Evolutionary conservation across 2,888 invertebrate species (phyloP).

Genomic region (Callyntrura guangdongensis): DNA sequence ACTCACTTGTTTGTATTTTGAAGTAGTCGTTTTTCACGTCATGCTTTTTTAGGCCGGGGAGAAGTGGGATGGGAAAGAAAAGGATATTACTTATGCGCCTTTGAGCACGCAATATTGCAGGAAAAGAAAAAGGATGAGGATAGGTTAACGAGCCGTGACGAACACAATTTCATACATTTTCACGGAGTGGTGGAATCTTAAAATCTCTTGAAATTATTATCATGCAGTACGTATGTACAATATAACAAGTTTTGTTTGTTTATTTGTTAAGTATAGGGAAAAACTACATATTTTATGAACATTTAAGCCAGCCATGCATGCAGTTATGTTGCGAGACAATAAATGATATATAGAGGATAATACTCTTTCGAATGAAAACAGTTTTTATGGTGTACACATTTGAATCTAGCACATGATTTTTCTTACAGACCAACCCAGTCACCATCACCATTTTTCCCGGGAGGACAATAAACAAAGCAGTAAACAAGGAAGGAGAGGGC

Average conservation of each 20-base stretch:
- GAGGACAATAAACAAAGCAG: slow-evolving; percentile 35
- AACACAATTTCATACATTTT: not conserved
- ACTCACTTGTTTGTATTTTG: not conserved
- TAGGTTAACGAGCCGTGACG: slow-evolving; percentile 21
- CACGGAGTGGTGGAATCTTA: not conserved
- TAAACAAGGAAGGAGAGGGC: slow-evolving; percentile 1
- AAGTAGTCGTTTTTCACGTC: not conserved
- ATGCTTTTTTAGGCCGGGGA: not conserved
- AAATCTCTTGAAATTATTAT: slow-evolving; percentile 10
- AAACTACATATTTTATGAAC: not conserved
- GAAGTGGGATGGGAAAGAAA: not conserved
- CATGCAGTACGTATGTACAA: no score
- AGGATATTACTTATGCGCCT: slow-evolving; percentile 10
- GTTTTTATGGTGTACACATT: not conserved
- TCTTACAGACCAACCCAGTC: slow-evolving; percentile 60
- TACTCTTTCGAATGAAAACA: not conserved
- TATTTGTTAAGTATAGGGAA: not conserved
- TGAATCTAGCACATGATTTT: not conserved
- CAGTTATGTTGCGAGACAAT: not conserved
- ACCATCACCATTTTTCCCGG: slow-evolving; percentile 38
- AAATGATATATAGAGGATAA: not conserved
- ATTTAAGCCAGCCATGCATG: not conserved
- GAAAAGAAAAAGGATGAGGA: slow-evolving; percentile 22
- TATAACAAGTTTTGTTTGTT: not conserved
- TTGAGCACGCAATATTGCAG: slow-evolving; percentile 35